phyloP scores from a whole-genome alignment of 2,113 vertebrate genomes.

The Enhydra lutris region DNA sequence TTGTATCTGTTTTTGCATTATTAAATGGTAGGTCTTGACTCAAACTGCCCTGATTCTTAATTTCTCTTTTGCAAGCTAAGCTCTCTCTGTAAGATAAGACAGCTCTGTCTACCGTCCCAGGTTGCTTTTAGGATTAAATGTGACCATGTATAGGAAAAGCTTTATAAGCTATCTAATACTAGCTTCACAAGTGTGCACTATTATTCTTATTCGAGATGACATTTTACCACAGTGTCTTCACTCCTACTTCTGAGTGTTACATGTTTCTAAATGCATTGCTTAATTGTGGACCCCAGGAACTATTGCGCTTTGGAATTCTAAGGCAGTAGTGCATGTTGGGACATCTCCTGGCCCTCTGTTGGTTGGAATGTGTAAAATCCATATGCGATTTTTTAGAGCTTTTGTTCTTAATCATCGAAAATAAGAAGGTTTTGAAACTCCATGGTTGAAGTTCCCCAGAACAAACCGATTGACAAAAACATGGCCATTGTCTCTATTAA shows the following conservation, averaged over 20 bases:
- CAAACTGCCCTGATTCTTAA: background rate
- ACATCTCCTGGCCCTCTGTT: background rate
- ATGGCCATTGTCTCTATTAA: background rate
- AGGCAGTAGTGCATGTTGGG: background rate
- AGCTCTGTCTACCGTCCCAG: background rate
- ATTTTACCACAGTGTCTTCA: background rate
- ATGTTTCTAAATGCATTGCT: background rate
- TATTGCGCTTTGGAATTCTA: background rate
- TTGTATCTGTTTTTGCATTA: background rate
- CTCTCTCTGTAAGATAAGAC: background rate
- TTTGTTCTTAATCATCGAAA: background rate
- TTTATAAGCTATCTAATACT: background rate
- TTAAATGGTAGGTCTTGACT: background rate
- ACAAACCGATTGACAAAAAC: background rate
- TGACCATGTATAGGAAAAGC: background rate
- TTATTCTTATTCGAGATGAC: background rate
- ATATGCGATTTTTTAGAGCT: background rate
- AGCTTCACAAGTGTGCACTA: background rate
- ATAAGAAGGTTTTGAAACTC: background rate
- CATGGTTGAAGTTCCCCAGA: background rate
- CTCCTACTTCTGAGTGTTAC: background rate
- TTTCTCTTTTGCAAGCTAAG: background rate
- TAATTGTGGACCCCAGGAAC: background rate
- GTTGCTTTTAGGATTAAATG: background rate
- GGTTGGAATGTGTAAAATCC: background rate